Conservation (phyloP, 2,113 vertebrate genomes). For the Oophaga pumilio region DNA sequence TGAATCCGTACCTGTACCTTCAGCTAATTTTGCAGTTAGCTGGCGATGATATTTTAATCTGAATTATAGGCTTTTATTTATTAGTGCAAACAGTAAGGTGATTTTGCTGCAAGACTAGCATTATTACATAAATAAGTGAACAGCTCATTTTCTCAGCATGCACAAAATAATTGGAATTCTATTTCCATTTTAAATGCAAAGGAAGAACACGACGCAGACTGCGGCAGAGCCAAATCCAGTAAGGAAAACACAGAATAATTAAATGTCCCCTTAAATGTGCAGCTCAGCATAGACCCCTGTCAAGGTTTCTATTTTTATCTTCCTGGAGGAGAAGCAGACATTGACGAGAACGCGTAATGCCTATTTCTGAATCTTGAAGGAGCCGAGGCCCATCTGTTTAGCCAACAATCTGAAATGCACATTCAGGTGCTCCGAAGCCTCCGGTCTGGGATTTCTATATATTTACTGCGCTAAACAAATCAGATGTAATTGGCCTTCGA, state of each 20-base stretch:
- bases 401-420: conserved; percentile 29
- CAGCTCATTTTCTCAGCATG: conserved; percentile 3
- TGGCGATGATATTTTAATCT: background rate
- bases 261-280: conserved; percentile 21
- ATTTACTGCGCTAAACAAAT: background rate
- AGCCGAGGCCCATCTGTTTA: conserved; percentile 39
- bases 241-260: conserved; percentile 29
- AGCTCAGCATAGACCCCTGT: conserved; percentile 37
- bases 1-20: background rate
- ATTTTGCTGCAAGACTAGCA: background rate
- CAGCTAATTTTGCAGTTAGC: background rate
- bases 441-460: background rate
- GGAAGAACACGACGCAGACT: background rate
- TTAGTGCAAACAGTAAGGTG: background rate
- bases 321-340: conserved; percentile 48
- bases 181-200: background rate
- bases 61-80: background rate
- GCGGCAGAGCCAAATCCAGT: background rate
- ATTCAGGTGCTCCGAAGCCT: background rate
- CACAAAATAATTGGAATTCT: background rate
- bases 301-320: conserved; percentile 46
- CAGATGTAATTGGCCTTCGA: background rate
- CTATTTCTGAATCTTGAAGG: conserved; percentile 49
- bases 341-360: conserved; percentile 47
- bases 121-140: conserved; percentile 4